A percentile compares a stretch with the other conserved stretches of the same genome.
phyloP scores from a whole-genome alignment of 1,140 invertebrate species.

The Anastatus disparis region DNA sequence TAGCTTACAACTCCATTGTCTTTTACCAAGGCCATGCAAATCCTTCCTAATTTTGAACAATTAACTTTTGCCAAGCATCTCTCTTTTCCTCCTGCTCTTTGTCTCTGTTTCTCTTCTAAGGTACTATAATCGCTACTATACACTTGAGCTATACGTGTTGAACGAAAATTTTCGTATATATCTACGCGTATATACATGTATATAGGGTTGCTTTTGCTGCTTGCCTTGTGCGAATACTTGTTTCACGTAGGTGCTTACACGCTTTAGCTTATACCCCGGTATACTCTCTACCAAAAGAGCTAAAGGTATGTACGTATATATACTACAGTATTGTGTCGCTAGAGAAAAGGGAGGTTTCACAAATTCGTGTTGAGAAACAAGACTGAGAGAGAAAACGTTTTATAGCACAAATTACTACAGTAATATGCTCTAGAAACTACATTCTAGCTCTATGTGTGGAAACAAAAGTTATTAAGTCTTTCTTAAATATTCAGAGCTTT shows the following conservation, averaged over 20 bases:
- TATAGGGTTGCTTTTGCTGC: too few species aligned
- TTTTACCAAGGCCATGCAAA: not conserved
- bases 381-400: not conserved
- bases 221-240: constrained; percentile 35
- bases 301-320: not conserved
- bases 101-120: too few species aligned
- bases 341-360: too few species aligned
- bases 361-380: constrained; percentile 1
- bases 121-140: constrained; percentile 12
- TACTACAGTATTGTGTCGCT: too few species aligned
- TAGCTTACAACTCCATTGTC: not conserved
- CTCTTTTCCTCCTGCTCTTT: not conserved
- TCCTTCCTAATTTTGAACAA: constrained; percentile 32
- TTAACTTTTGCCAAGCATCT: constrained; percentile 22
- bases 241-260: constrained; percentile 54
- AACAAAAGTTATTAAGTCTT: too few species aligned
- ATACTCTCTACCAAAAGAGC: not conserved
- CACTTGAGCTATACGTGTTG: too few species aligned
- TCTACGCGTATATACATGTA: too few species aligned
- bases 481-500: too few species aligned
- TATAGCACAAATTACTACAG: constrained; percentile 1
- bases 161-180: too few species aligned
- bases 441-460: too few species aligned
- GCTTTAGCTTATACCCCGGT: constrained; percentile 1
- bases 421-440: not conserved